phyloP scores from a whole-genome alignment of 2,113 vertebrate genomes.

The Bathybates hornii region DNA sequence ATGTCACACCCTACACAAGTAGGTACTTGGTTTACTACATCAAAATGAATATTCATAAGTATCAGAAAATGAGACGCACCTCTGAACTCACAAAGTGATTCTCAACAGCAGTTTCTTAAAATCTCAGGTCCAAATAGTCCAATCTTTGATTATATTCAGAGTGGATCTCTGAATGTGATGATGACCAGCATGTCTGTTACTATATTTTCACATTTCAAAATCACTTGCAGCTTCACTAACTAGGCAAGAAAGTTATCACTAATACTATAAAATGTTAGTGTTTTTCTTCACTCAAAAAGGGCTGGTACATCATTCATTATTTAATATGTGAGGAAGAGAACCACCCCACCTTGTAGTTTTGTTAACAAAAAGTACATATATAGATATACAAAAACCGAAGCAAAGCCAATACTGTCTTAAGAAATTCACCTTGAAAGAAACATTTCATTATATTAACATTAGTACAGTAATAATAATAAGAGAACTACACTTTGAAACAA shows the following conservation, averaged over 20 bases:
- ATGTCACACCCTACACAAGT: neutral
- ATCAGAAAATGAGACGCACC: neutral
- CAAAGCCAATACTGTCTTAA: neutral
- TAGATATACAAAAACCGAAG: slow-evolving; percentile 35
- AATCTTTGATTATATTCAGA: slow-evolving; percentile 46
- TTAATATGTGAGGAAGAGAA: neutral
- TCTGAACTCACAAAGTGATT: slow-evolving; percentile 4
- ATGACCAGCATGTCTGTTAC: slow-evolving; percentile 47
- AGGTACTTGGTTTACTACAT: neutral
- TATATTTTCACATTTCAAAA: slow-evolving; percentile 4
- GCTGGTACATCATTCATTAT: slow-evolving; percentile 49
- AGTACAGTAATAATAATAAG: neutral
- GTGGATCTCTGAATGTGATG: slow-evolving; percentile 25
- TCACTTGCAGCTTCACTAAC: neutral
- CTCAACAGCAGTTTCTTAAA: slow-evolving; percentile 48
- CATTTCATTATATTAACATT: neutral
- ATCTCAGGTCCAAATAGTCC: slow-evolving; percentile 67
- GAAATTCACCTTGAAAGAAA: neutral
- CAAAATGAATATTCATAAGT: neutral
- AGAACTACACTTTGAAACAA: neutral
- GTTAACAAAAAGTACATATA: neutral
- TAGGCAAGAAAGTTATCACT: neutral
- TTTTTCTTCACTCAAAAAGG: slow-evolving; percentile 45
- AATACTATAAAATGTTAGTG: slow-evolving; percentile 7
- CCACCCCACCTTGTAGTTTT: neutral